Conservation (phyloP, 2,113 vertebrate genomes). For the Gymnogyps californianus region DNA sequence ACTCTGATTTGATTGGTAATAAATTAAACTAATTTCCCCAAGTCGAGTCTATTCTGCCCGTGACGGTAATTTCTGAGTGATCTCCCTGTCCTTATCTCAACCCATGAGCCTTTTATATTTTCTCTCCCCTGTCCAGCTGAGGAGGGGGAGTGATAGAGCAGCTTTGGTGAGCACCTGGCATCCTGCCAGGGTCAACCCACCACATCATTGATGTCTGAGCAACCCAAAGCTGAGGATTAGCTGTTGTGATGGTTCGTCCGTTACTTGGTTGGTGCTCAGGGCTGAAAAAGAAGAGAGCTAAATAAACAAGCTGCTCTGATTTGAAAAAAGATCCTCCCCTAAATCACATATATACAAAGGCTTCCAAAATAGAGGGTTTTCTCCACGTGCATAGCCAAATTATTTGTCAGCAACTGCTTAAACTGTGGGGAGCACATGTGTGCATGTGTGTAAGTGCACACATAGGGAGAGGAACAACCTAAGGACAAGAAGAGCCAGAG, state of each 20-base stretch:
- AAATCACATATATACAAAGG: background rate
- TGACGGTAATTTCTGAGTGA: background rate
- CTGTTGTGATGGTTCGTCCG: background rate
- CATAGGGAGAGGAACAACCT: background rate
- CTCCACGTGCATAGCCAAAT: background rate
- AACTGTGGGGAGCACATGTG: background rate
- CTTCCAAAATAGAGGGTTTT: background rate
- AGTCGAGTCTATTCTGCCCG: background rate
- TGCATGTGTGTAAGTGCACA: background rate
- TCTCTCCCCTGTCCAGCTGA: background rate
- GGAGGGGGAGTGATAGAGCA: background rate
- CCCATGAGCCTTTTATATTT: background rate
- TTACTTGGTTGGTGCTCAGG: background rate
- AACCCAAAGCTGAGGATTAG: background rate
- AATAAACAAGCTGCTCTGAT: background rate
- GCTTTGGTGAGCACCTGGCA: background rate
- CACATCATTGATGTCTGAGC: background rate
- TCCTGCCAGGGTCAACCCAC: background rate
- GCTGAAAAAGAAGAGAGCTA: background rate
- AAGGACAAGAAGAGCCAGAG: background rate
- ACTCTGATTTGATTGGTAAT: background rate
- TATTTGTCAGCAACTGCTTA: background rate
- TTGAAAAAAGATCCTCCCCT: background rate
- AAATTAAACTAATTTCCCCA: background rate
- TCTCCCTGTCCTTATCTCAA: background rate